Base-by-base conservation (phyloP, 2,797 vertebrate species). In the Poeciliopsis paucimaculata region DNA sequence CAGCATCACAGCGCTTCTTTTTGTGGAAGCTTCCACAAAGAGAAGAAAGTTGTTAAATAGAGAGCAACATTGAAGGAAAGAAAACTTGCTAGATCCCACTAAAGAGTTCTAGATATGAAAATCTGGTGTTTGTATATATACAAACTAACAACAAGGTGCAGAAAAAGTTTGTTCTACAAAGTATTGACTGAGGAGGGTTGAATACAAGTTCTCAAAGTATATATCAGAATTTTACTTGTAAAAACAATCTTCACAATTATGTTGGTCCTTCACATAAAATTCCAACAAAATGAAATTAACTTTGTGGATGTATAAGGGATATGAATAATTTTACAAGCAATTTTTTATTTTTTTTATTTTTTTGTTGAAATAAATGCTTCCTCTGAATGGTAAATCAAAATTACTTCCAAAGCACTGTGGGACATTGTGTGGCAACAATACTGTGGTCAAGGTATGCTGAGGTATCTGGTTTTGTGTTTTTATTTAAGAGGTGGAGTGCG, bases 391-490 rank as follows among this genome's bases (percentile, higher is more conserved):
- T 77, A 82, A 78, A 78, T 55, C 66, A 73, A 6, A 12, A 49
- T 76, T 73, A 20, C 76, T 66, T 84, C 87, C 80, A 88, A 73
- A 84, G 88, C 82, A 90, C 85, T 89, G 90, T 5, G 73, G 79
- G 46, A 78, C 77, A 87, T 86, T 87, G 89, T 88, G 86, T 80
- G 77, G 26, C 72, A 85, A 71, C 77, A 86, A 68, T 80, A 77
- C 83, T 84, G 76, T 76, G 77, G 89, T 86, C 83, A 90, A 89
- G 89, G 91, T 92, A 89, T 82, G 80, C 87, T 89, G 82, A 86
- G 90, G 87, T 88, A 86, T 90, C 83, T 80, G 90, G 84, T 80
- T 82, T 71, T 84, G 78, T 87, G 84, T 55, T 87, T 91, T 88
- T 84, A 51, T 83, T 79, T 86, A 77, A 89, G 82, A 83, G 86